Evolutionary conservation across 1,140 invertebrate genomes (phyloP).

Genomic region (Drosophila neocordata): DNA sequence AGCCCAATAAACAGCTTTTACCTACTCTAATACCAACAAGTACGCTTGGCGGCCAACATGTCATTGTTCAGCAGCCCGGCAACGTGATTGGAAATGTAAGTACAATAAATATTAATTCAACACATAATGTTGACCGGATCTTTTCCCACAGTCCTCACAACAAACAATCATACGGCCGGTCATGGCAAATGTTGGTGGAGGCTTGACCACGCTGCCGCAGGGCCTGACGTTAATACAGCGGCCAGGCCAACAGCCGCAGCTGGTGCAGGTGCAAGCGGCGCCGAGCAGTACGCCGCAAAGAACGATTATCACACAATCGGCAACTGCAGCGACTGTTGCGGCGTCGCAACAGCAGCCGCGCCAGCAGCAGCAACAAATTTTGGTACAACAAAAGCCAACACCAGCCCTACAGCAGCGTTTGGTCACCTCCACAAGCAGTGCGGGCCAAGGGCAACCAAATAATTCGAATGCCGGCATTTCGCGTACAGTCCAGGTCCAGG

Average conservation of each 20-base stretch:
- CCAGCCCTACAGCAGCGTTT: constrained; percentile 78
- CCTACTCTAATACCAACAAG: constrained; percentile 80
- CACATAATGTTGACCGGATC: neutral
- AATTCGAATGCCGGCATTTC: constrained; percentile 48
- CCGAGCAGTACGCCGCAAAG: constrained; percentile 59
- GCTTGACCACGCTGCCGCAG: constrained; percentile 77
- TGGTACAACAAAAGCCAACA: constrained; percentile 76
- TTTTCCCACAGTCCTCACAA: constrained; percentile 59
- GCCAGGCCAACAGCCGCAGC: constrained; percentile 79
- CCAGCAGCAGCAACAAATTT: constrained; percentile 74
- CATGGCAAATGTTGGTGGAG: constrained; percentile 68
- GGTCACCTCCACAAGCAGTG: constrained; percentile 76
- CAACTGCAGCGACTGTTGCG: constrained; percentile 51
- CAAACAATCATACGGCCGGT: constrained; percentile 81
- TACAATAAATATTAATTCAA: neutral
- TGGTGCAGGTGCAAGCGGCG: constrained; percentile 81
- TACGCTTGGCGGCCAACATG: constrained; percentile 63
- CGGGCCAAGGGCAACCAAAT: constrained; percentile 60
- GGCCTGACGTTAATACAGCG: constrained; percentile 80
- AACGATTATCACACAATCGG: constrained; percentile 69
- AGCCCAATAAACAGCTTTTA: constrained; percentile 66
- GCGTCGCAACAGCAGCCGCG: constrained; percentile 70
- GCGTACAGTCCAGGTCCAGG: constrained; percentile 82
- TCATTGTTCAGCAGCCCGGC: constrained; percentile 70
- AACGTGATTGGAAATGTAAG: constrained; percentile 77